These are phyloP conservation scores for Pogonus chalceus DNA, from an alignment of 1,140 invertebrate genomes.

Conservation along the genomic window DNA sequence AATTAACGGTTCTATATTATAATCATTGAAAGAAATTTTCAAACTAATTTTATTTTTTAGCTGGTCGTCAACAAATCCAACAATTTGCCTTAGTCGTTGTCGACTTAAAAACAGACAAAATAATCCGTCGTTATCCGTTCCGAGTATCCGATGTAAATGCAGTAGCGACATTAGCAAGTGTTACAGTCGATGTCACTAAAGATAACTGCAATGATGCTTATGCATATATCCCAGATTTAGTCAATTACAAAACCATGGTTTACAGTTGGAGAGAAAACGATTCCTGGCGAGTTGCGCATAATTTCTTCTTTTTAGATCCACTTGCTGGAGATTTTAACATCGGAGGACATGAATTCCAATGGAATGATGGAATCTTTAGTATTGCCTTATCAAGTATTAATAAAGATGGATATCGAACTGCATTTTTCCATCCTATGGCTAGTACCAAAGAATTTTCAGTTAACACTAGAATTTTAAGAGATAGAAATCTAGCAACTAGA, in stretches of 20 bases:
- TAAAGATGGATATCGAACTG: constrained; percentile 41
- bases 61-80: constrained; percentile 42
- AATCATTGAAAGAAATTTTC: neutral
- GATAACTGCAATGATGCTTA: constrained; percentile 51
- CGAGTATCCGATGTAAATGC: constrained; percentile 35
- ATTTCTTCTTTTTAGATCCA: constrained; percentile 64
- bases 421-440: constrained; percentile 61
- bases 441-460: constrained; percentile 54
- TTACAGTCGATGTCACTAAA: constrained; percentile 50
- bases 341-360: constrained; percentile 51
- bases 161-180: constrained; percentile 44
- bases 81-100: constrained; percentile 53
- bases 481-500: constrained; percentile 43
- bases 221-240: constrained; percentile 62
- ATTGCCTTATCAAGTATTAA: constrained; percentile 46
- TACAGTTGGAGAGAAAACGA: constrained; percentile 50
- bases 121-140: constrained; percentile 37
- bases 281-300: constrained; percentile 60
- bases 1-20: constrained; percentile 3
- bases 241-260: constrained; percentile 55
- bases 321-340: constrained; percentile 55
- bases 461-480: constrained; percentile 51
- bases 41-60: constrained; percentile 30
- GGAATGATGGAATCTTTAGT: constrained; percentile 65
- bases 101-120: constrained; percentile 47